phyloP scores from a whole-genome alignment of 92 coral and sea anemone genomes.

The Nematostella vectensis region DNA sequence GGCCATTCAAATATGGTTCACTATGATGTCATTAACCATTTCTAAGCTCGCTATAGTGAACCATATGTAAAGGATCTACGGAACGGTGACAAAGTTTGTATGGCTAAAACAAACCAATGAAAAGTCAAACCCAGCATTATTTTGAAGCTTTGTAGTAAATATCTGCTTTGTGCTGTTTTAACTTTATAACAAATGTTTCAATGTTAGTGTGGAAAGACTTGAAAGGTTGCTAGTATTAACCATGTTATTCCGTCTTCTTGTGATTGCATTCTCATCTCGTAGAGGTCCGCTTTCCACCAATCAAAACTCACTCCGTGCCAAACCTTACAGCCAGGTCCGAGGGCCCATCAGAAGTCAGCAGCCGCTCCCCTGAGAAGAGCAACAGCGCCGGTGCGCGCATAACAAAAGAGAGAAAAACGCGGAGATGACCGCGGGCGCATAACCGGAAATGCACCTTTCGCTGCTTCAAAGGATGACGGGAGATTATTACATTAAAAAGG shows the following conservation, averaged over 20 bases:
- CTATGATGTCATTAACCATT: no score
- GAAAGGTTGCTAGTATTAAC: no score
- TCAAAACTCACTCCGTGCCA: constrained; percentile 99
- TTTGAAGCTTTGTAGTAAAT: background rate
- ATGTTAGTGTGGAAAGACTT: background rate
- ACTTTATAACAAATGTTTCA: background rate
- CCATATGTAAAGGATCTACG: no score
- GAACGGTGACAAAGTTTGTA: no score
- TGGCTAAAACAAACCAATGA: no score
- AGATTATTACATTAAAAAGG: no score
- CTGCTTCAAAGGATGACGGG: no score
- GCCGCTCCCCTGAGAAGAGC: constrained; percentile 63
- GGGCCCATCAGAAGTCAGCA: constrained; percentile 44
- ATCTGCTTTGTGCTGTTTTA: background rate
- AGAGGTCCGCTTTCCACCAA: constrained; percentile 82
- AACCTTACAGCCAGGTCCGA: constrained; percentile 93
- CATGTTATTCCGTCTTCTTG: no score
- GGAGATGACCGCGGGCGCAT: constrained; percentile 47
- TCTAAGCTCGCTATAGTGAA: no score
- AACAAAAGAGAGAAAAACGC: constrained; percentile 50
- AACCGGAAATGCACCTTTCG: no score
- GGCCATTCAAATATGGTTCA: no score
- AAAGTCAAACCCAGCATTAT: no score
- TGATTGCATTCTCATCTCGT: constrained; percentile 8
- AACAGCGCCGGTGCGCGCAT: constrained; percentile 97